Evolutionary conservation across 2,113 vertebrate genomes (phyloP).

Genomic region (Xenus cinereus): DNA sequence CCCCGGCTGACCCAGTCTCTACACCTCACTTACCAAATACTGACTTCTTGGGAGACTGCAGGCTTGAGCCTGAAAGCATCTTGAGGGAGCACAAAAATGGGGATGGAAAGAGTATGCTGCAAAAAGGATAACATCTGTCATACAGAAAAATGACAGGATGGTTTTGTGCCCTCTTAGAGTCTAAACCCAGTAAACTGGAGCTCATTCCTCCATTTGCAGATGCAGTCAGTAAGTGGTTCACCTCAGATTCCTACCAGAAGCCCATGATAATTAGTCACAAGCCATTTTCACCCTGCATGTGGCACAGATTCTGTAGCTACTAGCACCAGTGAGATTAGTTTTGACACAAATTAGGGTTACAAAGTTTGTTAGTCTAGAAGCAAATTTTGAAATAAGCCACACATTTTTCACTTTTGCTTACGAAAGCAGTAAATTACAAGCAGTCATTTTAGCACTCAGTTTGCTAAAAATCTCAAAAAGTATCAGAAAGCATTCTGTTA

Average conservation of each 20-base stretch:
- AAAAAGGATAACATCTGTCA: background rate
- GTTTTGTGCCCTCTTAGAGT: background rate
- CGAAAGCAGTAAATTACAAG: background rate
- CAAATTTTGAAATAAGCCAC: background rate
- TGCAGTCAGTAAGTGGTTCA: background rate
- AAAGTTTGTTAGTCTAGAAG: background rate
- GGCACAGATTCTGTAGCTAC: background rate
- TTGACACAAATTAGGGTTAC: background rate
- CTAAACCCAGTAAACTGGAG: background rate
- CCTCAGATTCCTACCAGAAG: background rate
- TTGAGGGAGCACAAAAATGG: background rate
- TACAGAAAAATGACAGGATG: background rate
- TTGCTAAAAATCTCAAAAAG: background rate
- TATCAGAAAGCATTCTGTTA: background rate
- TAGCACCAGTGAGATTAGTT: background rate
- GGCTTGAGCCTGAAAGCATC: background rate
- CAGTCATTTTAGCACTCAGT: background rate
- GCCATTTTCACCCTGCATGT: background rate
- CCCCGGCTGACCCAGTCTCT: background rate
- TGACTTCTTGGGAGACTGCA: background rate
- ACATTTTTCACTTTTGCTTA: background rate
- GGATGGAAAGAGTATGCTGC: background rate
- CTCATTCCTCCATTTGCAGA: background rate
- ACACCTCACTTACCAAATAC: accelerated
- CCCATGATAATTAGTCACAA: background rate